Conservation (phyloP, 2,797 vertebrate species). For the Tauraco hartlaubi region DNA sequence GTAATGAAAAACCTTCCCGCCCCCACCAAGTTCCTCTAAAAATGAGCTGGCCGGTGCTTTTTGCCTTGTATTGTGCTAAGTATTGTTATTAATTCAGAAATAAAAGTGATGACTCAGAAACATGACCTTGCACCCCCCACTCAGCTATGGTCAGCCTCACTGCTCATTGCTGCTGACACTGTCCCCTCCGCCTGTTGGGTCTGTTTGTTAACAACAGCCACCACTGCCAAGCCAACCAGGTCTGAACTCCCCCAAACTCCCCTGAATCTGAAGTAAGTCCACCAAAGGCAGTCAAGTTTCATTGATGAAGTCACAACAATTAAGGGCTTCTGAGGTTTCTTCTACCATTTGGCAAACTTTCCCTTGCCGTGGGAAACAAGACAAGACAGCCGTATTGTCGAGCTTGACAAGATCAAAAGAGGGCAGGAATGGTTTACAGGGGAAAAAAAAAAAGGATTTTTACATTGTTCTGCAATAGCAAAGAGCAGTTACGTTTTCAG, state of each 20-base stretch:
- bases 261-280: not conserved
- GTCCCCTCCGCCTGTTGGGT: not conserved
- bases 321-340: constrained; percentile 19
- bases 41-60: not conserved
- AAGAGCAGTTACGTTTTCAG: constrained; percentile 43
- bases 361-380: not conserved
- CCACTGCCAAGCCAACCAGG: not conserved
- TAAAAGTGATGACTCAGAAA: not conserved
- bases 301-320: constrained; percentile 27
- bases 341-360: constrained; percentile 37
- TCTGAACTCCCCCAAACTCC: not conserved
- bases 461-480: not conserved
- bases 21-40: not conserved
- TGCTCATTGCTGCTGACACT: not conserved
- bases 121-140: not conserved
- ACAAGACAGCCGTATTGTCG: constrained; percentile 53
- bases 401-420: constrained; percentile 51
- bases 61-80: not conserved
- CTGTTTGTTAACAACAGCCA: not conserved
- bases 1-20: not conserved
- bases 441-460: constrained; percentile 3
- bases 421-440: constrained; percentile 33
- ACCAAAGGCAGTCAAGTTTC: not conserved
- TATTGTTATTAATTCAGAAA: not conserved
- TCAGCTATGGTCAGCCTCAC: not conserved